Base-by-base conservation (phyloP, 2,797 vertebrate species). In the Takifugu rubripes region DNA sequence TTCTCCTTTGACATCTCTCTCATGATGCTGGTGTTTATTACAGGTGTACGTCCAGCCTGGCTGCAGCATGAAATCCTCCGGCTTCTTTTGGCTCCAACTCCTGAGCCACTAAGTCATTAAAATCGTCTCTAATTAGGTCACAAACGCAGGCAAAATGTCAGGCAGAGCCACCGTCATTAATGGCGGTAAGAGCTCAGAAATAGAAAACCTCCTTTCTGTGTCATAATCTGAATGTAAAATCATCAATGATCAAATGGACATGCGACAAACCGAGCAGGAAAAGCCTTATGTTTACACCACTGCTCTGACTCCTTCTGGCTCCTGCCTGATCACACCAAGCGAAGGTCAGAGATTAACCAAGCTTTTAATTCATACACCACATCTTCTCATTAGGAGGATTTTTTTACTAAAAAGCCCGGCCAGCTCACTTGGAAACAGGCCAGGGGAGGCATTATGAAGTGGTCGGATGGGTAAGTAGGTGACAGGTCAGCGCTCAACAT, bases 401-500 rank as follows among this genome's bases (percentile, higher is more conserved):
- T 50, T 52, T 24, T 70, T 56, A 26, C 62, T 65, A 55, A 71
- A 78, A 72, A 64, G 63, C 66, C 45, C 24, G 10, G 17, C 25
- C 9, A 9, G 52, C 56, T 52, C 1, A 2, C 21, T 59, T n/a
- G 42, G 49, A 76, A 72, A 59, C 65, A 65, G 75, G 65, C 65
- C 72, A 65, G 33, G 66, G 26, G 65, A 53, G 56, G 25, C 40
- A 29, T 66, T 59, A 65, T 6, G 26, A n/a, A 33, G 66, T 58
- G 59, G 11, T 59, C 25, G 42, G 71, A 7, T 49, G 25, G 51
- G 52, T 63, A 64, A 86, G 65, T 75, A 63, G 80, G 72, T 82
- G 78, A 82, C 64, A 63, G 81, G 78, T 83, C 80, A 76, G 45
- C 49, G 33, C 62, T 33, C 70, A 83, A 83, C 84, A 86, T 85